A percentile compares a stretch with the other conserved stretches of the same genome.
These are phyloP conservation scores for Eubasilissa regina DNA, from an alignment of 1,140 invertebrate genomes.

Conservation along the genomic window DNA sequence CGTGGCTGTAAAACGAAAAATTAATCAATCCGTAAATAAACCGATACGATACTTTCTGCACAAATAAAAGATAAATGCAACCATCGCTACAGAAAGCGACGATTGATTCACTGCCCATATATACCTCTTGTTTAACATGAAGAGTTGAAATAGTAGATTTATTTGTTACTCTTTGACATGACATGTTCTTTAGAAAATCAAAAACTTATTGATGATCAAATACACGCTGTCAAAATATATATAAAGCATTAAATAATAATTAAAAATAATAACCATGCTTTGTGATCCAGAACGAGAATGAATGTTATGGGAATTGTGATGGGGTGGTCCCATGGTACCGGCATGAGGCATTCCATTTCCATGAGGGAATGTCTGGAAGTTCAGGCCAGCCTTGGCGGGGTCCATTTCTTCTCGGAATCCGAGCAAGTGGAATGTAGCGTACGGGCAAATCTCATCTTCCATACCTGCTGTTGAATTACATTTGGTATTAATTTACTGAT, in stretches of 20 bases:
- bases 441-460: constrained; percentile 95
- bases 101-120: neutral
- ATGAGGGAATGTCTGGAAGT: constrained; percentile 92
- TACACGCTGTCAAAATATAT: constrained; percentile 8
- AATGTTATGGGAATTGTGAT: constrained; percentile 76
- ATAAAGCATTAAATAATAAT: neutral
- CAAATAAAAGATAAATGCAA: too few species aligned
- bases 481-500: too few species aligned
- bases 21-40: constrained; percentile 26
- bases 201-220: constrained; percentile 13
- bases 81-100: neutral
- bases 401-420: constrained; percentile 97
- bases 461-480: constrained; percentile 76
- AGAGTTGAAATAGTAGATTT: neutral
- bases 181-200: constrained; percentile 10
- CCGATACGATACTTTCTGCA: constrained; percentile 15
- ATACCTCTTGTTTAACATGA: neutral
- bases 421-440: constrained; percentile 93
- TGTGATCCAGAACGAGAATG: constrained; percentile 90
- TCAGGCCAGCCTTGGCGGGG: constrained; percentile 84
- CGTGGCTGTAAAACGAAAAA: constrained; percentile 73
- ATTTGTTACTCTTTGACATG: constrained; percentile 7
- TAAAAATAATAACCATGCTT: constrained; percentile 80
- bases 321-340: constrained; percentile 84
- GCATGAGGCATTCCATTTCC: constrained; percentile 79